These are phyloP conservation scores for Volucella inanis DNA, from an alignment of 2,888 invertebrate genomes.

Conservation along the genomic window DNA sequence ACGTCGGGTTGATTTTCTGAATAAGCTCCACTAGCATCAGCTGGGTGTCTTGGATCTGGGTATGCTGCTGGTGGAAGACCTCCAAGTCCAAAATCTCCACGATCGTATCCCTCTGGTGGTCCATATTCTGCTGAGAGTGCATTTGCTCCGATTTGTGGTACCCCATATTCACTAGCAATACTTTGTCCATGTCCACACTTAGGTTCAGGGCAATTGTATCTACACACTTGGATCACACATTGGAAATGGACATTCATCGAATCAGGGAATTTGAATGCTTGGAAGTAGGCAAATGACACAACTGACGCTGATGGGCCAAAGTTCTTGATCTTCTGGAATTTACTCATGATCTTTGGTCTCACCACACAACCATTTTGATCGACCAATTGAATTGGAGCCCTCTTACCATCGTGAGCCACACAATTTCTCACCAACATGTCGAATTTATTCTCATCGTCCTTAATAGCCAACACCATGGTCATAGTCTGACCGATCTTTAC, in stretches of 20 bases:
- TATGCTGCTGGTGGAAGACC: slow-evolving; percentile 91
- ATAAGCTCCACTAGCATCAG: slow-evolving; percentile 91
- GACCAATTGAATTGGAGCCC: slow-evolving; percentile 95
- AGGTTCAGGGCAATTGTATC: slow-evolving; percentile 96
- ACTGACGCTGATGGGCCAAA: slow-evolving; percentile 97
- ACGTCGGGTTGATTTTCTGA: slow-evolving; percentile 92
- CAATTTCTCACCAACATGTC: slow-evolving; percentile 97
- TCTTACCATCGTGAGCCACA: slow-evolving; percentile 96
- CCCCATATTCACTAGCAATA: slow-evolving; percentile 87
- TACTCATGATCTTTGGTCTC: slow-evolving; percentile 96
- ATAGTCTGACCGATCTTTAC: slow-evolving; percentile 98
- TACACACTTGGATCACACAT: slow-evolving; percentile 96
- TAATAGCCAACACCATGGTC: slow-evolving; percentile 98
- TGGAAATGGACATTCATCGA: slow-evolving; percentile 99
- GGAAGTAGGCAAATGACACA: slow-evolving; percentile 97
- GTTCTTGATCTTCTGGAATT: slow-evolving; percentile 97
- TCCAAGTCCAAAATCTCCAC: slow-evolving; percentile 89
- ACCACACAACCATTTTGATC: slow-evolving; percentile 97
- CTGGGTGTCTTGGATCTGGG: slow-evolving; percentile 94
- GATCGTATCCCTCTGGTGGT: slow-evolving; percentile 83
- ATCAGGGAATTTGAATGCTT: slow-evolving; percentile 98
- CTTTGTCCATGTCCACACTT: slow-evolving; percentile 89
- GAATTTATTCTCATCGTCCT: slow-evolving; percentile 97
- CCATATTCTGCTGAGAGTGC: slow-evolving; percentile 87
- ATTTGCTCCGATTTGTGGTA: slow-evolving; percentile 85